These are phyloP conservation scores for Labia minor DNA, from an alignment of 2,888 invertebrate species.

Conservation along the genomic window DNA sequence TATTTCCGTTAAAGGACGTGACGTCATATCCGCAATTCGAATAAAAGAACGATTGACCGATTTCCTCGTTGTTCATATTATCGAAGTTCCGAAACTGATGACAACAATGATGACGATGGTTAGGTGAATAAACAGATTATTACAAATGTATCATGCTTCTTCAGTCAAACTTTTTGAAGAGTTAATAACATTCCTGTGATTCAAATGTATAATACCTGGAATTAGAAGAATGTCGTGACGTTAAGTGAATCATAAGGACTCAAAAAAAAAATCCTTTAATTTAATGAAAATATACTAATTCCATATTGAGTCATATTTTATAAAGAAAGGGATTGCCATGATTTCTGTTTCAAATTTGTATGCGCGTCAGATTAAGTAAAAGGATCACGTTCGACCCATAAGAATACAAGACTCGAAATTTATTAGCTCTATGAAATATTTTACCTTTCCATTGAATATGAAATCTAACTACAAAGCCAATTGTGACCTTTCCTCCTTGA, in stretches of 20 bases:
- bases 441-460: background rate
- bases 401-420: background rate
- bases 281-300: background rate
- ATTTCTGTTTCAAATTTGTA: background rate
- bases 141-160: no score
- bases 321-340: background rate
- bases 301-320: background rate
- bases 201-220: background rate
- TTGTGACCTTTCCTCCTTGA: background rate
- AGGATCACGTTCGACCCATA: constrained; percentile 1
- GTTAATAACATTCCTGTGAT: background rate
- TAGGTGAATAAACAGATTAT: no score
- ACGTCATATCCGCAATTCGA: constrained; percentile 13
- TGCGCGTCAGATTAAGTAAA: background rate
- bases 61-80: background rate
- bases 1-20: constrained; percentile 7
- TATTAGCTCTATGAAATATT: background rate
- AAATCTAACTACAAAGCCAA: background rate
- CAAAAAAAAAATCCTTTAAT: background rate
- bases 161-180: no score
- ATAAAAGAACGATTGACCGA: background rate
- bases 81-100: no score
- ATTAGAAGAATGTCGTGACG: background rate
- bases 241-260: background rate
- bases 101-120: no score